Base-by-base conservation (phyloP, 2,113 vertebrate genomes). In the Eulemur rufifrons region DNA sequence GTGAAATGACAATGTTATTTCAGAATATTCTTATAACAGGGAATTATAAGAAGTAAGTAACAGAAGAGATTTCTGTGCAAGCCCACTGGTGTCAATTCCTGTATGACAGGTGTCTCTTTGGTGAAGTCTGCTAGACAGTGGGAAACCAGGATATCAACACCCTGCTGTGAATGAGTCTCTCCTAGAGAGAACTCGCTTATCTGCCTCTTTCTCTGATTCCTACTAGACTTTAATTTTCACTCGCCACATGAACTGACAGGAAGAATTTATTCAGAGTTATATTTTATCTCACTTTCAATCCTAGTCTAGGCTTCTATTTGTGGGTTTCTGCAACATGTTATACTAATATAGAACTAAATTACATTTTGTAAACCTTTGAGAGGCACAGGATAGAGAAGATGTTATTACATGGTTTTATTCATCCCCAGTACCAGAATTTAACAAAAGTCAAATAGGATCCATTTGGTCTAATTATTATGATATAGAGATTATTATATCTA, bases 211-310 rank as follows among this genome's bases (percentile, higher is more conserved):
- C 47, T 95, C 81, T 97, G 71, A 68, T 95, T 86, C 37, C n/a
- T 80, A 45, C 68, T 93, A 86, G 15, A 84, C 86, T 95, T 20
- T 88, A 92, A 95, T 97, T 96, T 94, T 86, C 82, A 96, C 71
- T 93, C 61, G 76, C 59, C 42, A 20, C 29, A 54, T 86, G 81
- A 94, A 59, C 20, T 92, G 66, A 95, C 71, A 78, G 34, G 37
- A 87, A 77, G 17, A 10, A 90, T 92, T 95, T 95, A 95, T 88
- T 94, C 42, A 74, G 23, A 74, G 54, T 86, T 64, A 17, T 23
- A n/a, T 63, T 88, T 78, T 86, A 82, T 42, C 8, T 94, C 34
- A 20, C n/a, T 90, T 95, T 78, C 21, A 83, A 1, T 96, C 42
- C 1, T 68, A 86, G 27, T 61, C 27, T 42, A 68, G 6, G 2